A percentile compares a stretch with the other conserved stretches of the same genome.
These are phyloP conservation scores for Perognathus longimembris DNA, from an alignment of 2,113 vertebrate genomes.

Conservation along the genomic window DNA sequence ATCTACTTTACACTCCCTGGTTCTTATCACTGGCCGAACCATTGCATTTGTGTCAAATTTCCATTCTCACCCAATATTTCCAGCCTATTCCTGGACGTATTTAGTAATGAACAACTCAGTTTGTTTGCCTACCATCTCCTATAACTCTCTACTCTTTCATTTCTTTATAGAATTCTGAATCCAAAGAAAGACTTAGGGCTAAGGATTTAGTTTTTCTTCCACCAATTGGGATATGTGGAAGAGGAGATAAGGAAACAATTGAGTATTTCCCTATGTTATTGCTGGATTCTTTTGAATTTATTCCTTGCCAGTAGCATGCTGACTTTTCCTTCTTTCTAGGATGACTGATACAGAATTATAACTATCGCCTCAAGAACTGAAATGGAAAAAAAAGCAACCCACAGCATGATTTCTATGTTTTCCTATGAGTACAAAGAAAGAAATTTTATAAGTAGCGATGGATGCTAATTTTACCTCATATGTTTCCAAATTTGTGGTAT, in stretches of 20 bases:
- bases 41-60: background rate
- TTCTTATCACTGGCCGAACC: background rate
- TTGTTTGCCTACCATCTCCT: background rate
- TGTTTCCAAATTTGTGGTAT: slow-evolving; percentile 30
- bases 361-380: background rate
- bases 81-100: background rate
- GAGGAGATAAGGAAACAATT: background rate
- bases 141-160: background rate
- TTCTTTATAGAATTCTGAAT: background rate
- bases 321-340: background rate
- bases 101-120: background rate
- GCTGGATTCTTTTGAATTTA: background rate
- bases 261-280: background rate
- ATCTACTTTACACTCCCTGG: background rate
- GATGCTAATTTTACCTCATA: slow-evolving; percentile 22
- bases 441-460: slow-evolving; percentile 1
- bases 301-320: background rate
- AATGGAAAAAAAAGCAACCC: background rate
- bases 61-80: background rate
- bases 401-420: background rate
- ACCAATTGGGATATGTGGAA: background rate
- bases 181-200: background rate
- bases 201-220: background rate
- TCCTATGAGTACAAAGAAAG: background rate
- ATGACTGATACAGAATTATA: background rate